Evolutionary conservation across 2,888 invertebrate species (phyloP).

Genomic region (Liodrosophila aerea): DNA sequence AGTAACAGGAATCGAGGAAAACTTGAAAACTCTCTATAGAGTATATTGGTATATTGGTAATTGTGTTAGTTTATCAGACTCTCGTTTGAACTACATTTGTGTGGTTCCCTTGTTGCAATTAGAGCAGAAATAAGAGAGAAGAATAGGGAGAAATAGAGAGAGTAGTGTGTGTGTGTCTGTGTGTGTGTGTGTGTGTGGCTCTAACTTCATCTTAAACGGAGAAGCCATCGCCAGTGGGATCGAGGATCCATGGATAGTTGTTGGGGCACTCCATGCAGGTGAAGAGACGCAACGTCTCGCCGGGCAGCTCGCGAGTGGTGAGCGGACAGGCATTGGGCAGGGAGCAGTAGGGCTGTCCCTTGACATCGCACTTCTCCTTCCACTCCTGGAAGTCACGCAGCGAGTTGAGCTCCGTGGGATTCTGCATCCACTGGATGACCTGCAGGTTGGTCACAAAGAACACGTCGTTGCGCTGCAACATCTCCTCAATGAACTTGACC

Average conservation of each 20-base stretch:
- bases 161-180: neutral
- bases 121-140: neutral
- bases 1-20: neutral
- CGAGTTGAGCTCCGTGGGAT: constrained; percentile 92
- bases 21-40: neutral
- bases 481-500: constrained; percentile 96
- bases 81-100: constrained; percentile 82
- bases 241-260: constrained; percentile 96
- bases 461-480: constrained; percentile 93
- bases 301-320: constrained; percentile 94
- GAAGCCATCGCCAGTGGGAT: constrained; percentile 97
- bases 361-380: constrained; percentile 97
- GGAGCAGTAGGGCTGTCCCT: constrained; percentile 96
- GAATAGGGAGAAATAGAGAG: constrained; percentile 12
- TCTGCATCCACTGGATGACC: constrained; percentile 98
- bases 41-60: constrained; percentile 45
- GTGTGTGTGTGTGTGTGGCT: constrained; percentile 1
- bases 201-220: constrained; percentile 85
- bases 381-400: constrained; percentile 96
- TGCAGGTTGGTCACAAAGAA: constrained; percentile 95
- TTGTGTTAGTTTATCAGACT: constrained; percentile 81
- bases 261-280: constrained; percentile 98
- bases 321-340: constrained; percentile 95
- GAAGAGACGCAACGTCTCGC: constrained; percentile 94
- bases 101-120: constrained; percentile 67